phyloP scores from a whole-genome alignment of 1,140 invertebrate genomes.

The Anthonomus grandis region DNA sequence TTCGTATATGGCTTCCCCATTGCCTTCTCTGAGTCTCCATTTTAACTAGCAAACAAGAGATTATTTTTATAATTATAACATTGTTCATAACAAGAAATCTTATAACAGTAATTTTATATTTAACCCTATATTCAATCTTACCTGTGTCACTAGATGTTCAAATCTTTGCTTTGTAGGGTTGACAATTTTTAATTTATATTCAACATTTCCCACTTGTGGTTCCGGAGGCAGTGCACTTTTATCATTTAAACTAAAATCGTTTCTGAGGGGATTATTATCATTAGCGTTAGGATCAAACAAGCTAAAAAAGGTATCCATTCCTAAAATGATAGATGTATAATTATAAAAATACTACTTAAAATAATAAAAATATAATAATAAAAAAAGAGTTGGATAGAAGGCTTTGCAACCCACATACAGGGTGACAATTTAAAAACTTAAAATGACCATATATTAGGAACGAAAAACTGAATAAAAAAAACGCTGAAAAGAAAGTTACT shows the following conservation, averaged over 20 bases:
- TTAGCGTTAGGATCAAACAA: conserved; percentile 64
- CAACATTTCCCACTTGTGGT: conserved; percentile 85
- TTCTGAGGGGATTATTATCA: conserved; percentile 32
- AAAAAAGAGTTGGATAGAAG: too few relatives aligned
- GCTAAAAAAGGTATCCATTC: conserved; percentile 78
- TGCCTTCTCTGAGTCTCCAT: conserved; percentile 82
- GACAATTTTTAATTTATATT: conserved; percentile 89
- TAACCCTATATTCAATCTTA: conserved; percentile 37
- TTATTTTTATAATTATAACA: not conserved
- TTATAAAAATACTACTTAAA: too few relatives aligned
- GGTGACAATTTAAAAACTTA: too few relatives aligned
- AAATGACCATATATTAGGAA: too few relatives aligned
- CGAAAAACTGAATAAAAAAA: too few relatives aligned
- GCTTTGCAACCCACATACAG: too few relatives aligned
- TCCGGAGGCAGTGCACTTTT: conserved; percentile 72
- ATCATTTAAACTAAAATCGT: conserved; percentile 47
- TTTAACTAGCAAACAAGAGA: conserved; percentile 61
- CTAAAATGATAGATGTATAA: too few relatives aligned
- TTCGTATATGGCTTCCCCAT: conserved; percentile 94
- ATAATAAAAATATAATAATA: too few relatives aligned
- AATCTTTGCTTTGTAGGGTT: conserved; percentile 80
- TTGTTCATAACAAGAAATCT: not conserved
- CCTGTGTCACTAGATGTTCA: conserved; percentile 86
- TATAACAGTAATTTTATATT: not conserved
- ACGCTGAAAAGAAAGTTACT: too few relatives aligned